A percentile compares a stretch with the other conserved stretches of the same genome.
These are phyloP conservation scores for Adrianichthys oophorus DNA, from an alignment of 2,797 vertebrate genomes.

Conservation along the genomic window DNA sequence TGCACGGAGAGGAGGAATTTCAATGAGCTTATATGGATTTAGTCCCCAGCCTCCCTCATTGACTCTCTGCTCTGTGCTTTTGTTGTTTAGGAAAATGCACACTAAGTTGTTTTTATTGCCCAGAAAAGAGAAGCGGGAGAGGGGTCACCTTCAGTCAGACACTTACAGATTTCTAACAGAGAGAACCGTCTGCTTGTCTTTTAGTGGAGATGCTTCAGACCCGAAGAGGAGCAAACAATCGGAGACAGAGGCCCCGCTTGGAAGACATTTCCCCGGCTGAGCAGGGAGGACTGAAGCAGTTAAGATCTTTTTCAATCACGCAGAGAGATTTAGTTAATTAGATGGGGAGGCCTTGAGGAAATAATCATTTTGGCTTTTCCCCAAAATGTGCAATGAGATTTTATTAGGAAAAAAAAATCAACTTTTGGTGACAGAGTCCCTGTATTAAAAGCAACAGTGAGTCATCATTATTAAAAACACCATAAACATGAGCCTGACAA, in stretches of 20 bases:
- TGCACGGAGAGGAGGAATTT: constrained; percentile 57
- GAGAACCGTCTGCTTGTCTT: constrained; percentile 10
- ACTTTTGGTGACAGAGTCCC: constrained; percentile 35
- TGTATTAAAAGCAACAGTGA: constrained; percentile 11
- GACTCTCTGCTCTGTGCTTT: constrained; percentile 45
- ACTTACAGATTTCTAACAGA: constrained; percentile 3
- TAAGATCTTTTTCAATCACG: constrained; percentile 38
- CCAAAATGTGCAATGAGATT: constrained; percentile 47
- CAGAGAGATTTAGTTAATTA: constrained; percentile 59
- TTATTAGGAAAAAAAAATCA: constrained; percentile 44
- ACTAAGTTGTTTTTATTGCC: constrained; percentile 61
- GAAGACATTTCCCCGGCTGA: constrained; percentile 8
- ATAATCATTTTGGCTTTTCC: constrained; percentile 7
- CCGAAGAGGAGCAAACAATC: constrained; percentile 6
- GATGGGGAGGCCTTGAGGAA: constrained; percentile 54
- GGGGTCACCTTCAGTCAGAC: constrained; percentile 59
- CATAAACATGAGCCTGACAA: too few species aligned
- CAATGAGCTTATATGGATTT: constrained; percentile 70
- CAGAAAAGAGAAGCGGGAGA: constrained; percentile 7
- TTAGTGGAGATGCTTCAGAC: constrained; percentile 11
- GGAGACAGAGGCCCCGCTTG: constrained; percentile 14
- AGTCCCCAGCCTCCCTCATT: constrained; percentile 48
- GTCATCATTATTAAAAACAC: too few species aligned
- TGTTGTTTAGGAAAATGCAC: constrained; percentile 52
- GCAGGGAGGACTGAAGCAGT: constrained; percentile 24